phyloP scores from a whole-genome alignment of 2,888 invertebrate species.

The Caradrina kadenii region DNA sequence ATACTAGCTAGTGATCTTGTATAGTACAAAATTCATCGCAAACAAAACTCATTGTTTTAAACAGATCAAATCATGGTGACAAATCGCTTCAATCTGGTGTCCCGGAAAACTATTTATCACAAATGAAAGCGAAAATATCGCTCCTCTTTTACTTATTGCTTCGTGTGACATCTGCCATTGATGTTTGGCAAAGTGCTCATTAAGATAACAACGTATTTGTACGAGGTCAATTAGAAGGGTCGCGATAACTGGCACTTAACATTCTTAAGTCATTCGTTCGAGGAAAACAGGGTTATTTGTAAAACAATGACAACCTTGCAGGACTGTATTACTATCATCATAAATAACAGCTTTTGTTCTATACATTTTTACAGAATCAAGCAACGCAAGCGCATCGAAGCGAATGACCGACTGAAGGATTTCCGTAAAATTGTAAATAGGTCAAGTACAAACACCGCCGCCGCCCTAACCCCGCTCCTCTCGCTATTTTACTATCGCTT shows the following conservation, averaged over 20 bases:
- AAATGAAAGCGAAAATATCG: constrained; percentile 19
- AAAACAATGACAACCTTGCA: too few relatives aligned
- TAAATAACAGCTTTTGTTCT: too few relatives aligned
- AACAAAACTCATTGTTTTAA: constrained; percentile 23
- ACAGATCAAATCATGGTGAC: constrained; percentile 9
- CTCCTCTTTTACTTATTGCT: constrained; percentile 12
- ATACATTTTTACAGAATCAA: too few relatives aligned
- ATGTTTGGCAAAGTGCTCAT: constrained; percentile 23
- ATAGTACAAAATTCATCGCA: not conserved
- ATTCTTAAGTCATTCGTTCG: not conserved
- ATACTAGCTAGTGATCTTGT: not conserved
- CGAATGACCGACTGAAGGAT: too few relatives aligned
- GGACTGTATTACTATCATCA: too few relatives aligned
- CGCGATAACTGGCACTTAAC: not conserved
- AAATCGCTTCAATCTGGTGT: constrained; percentile 29
- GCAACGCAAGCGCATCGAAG: too few relatives aligned
- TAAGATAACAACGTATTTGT: constrained; percentile 16
- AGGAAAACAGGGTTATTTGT: too few relatives aligned
- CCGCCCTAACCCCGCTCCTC: too few relatives aligned
- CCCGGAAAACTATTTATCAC: constrained; percentile 33
- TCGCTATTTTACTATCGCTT: too few relatives aligned
- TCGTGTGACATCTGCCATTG: constrained; percentile 32
- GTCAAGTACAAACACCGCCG: too few relatives aligned
- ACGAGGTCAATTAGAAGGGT: constrained; percentile 21
- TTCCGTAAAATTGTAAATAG: too few relatives aligned